A percentile compares a stretch with the other conserved stretches of the same genome.
Evolutionary conservation across 2,797 vertebrate genomes (phyloP).

Genomic region (Gila robusta): DNA sequence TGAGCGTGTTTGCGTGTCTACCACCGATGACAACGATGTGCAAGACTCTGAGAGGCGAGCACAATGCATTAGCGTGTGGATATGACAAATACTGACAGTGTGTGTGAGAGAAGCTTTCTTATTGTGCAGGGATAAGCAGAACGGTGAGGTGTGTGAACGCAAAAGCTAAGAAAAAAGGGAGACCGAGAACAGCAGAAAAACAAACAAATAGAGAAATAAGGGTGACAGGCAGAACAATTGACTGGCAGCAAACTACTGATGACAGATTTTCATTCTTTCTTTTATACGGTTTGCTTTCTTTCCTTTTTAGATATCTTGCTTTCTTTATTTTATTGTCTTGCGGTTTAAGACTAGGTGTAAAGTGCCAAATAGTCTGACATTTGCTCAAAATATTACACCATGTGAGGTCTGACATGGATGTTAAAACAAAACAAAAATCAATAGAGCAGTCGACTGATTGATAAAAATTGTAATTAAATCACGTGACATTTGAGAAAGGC

Average conservation of each 20-base stretch:
- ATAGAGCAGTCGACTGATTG: not conserved
- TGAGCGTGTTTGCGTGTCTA: not conserved
- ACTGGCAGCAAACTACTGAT: constrained; percentile 32
- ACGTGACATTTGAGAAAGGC: not conserved
- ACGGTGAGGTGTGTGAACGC: constrained; percentile 8
- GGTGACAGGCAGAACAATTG: constrained; percentile 16
- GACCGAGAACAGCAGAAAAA: not conserved
- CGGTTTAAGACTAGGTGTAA: not conserved
- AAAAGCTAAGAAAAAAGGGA: not conserved
- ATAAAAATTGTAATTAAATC: not conserved
- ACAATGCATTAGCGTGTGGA: constrained; percentile 48
- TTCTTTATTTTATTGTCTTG: not conserved
- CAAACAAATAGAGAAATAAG: constrained; percentile 18
- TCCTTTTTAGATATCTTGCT: not conserved
- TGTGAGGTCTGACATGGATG: not conserved
- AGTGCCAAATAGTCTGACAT: not conserved
- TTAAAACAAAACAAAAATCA: not conserved
- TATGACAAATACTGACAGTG: constrained; percentile 41
- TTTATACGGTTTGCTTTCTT: constrained; percentile 1
- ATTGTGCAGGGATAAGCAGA: constrained; percentile 28
- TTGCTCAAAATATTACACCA: not conserved
- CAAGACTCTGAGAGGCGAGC: constrained; percentile 15
- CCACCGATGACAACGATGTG: constrained; percentile 31
- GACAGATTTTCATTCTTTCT: constrained; percentile 3
- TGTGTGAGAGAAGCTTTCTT: constrained; percentile 21